These are phyloP conservation scores for Silurus meridionalis DNA, from an alignment of 2,113 vertebrate species.

Conservation along the genomic window DNA sequence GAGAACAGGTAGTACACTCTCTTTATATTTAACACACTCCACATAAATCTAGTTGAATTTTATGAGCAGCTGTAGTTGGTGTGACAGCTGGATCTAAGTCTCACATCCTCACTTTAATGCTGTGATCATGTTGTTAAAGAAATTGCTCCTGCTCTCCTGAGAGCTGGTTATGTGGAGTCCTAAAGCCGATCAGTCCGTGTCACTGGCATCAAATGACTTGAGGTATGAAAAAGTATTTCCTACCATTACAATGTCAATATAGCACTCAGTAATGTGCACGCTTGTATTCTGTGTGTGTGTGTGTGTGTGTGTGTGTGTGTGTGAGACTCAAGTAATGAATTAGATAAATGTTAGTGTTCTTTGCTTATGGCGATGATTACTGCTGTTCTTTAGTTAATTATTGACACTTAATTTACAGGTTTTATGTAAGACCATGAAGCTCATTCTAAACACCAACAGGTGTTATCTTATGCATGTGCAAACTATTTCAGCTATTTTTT, in stretches of 20 bases:
- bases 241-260: neutral
- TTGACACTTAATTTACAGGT: neutral
- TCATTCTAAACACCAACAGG: neutral
- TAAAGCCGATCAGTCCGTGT: slow-evolving; percentile 38
- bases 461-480: neutral
- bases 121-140: slow-evolving; percentile 35
- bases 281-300: neutral
- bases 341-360: neutral
- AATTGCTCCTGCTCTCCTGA: slow-evolving; percentile 27
- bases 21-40: neutral
- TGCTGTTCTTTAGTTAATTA: neutral
- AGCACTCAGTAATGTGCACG: neutral
- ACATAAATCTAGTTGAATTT: slow-evolving; percentile 23
- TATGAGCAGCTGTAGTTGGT: slow-evolving; percentile 19
- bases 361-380: neutral
- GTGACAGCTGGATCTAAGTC: slow-evolving; percentile 5
- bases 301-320: neutral
- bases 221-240: neutral
- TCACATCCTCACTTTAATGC: slow-evolving; percentile 25
- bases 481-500: neutral
- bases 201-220: slow-evolving; percentile 17
- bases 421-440: neutral
- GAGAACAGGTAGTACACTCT: neutral
- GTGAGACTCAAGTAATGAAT: neutral
- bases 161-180: slow-evolving; percentile 25